Conservation (phyloP, 2,113 vertebrate species). For the Ellobius talpinus region DNA sequence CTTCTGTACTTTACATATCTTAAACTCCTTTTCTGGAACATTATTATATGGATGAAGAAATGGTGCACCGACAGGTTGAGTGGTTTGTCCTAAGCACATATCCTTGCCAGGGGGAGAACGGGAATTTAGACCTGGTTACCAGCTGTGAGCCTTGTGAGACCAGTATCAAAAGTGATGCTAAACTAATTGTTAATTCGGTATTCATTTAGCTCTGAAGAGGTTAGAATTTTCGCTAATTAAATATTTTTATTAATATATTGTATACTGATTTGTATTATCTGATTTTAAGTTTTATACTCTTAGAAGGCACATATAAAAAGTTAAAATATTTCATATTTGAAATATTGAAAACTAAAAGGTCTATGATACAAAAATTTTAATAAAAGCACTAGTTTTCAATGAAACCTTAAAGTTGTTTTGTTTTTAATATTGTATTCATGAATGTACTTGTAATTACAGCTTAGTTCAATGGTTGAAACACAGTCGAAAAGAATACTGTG, state of each 20-base stretch:
- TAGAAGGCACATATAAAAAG: slow-evolving; percentile 23
- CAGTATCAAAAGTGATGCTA: not conserved
- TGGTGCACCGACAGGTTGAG: not conserved
- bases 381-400: slow-evolving; percentile 36
- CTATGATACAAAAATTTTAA: not conserved
- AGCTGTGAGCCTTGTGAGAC: not conserved
- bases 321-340: not conserved
- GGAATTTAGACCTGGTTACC: not conserved
- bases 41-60: not conserved
- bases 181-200: not conserved
- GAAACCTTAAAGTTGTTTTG: slow-evolving; percentile 21
- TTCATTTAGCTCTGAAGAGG: slow-evolving; percentile 25
- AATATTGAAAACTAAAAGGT: slow-evolving; percentile 40
- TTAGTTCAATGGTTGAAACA: slow-evolving; percentile 99
- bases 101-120: not conserved
- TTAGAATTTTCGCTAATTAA: slow-evolving; percentile 27
- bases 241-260: not conserved
- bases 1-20: not conserved
- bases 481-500: slow-evolving; percentile 99
- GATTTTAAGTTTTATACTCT: not conserved
- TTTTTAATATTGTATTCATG: slow-evolving; percentile 31
- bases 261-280: not conserved
- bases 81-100: not conserved
- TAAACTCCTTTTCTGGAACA: not conserved
- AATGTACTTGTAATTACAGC: slow-evolving; percentile 88